A percentile compares a stretch with the other conserved stretches of the same genome.
Evolutionary conservation across 2,888 invertebrate species (phyloP).

Genomic region (Allolobophora icterica): DNA sequence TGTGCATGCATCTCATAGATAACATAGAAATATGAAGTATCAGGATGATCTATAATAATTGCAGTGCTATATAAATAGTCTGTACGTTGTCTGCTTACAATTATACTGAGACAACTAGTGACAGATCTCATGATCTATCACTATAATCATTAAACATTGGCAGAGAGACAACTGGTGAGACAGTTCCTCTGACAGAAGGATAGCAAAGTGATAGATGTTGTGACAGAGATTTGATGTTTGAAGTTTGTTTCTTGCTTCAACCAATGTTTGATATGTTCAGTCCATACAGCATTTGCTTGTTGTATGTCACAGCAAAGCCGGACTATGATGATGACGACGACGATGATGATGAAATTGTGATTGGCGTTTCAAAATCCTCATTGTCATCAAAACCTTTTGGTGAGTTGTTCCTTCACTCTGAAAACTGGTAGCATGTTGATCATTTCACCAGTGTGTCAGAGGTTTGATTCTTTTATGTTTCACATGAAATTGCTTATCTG

Average conservation of each 20-base stretch:
- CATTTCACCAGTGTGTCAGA: not conserved
- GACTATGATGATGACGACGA: slow-evolving; percentile 9
- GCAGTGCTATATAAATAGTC: no score
- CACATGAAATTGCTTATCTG: no score
- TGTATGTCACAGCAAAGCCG: not conserved
- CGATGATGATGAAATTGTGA: slow-evolving; percentile 24
- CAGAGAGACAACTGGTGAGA: not conserved
- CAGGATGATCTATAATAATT: no score
- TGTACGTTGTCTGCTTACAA: no score
- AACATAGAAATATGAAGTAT: no score
- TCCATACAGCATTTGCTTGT: not conserved
- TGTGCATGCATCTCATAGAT: no score
- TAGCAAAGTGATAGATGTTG: not conserved
- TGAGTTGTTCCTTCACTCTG: not conserved
- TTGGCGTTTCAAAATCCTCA: slow-evolving; percentile 22
- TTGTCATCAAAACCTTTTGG: not conserved
- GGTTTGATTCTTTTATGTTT: no score
- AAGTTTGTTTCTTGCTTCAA: not conserved
- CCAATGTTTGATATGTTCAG: not conserved
- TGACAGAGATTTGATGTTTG: not conserved
- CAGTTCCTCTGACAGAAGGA: not conserved
- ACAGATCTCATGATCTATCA: not conserved
- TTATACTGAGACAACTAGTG: not conserved
- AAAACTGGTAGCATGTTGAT: not conserved
- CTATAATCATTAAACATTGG: no score